phyloP scores from a whole-genome alignment of 1,140 invertebrate species.

The Eubasilissa regina region DNA sequence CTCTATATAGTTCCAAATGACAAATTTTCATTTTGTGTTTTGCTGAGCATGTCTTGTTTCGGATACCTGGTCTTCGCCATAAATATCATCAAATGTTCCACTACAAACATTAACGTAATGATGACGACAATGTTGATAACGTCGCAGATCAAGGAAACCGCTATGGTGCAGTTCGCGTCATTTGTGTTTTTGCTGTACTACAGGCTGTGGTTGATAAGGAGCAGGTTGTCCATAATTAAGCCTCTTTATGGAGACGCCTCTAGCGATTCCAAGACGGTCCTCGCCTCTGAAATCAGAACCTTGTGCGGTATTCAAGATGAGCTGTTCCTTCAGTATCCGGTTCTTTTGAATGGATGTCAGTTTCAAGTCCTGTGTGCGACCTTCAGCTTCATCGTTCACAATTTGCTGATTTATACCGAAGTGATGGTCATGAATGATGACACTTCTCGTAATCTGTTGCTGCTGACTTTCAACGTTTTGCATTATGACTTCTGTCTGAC shows the following conservation, averaged over 20 bases:
- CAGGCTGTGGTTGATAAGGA: conserved; percentile 3
- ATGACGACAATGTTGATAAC: neutral
- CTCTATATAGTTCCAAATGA: neutral
- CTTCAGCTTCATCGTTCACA: neutral
- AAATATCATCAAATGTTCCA: neutral
- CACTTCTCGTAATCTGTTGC: no score
- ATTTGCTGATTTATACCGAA: neutral
- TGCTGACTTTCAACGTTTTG: neutral
- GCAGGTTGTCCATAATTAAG: neutral
- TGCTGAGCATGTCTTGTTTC: neutral
- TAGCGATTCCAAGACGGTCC: neutral
- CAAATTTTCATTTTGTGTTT: neutral
- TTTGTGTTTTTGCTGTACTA: neutral
- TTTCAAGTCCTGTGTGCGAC: neutral
- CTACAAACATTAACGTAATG: neutral
- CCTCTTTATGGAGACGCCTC: neutral
- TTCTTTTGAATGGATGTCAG: neutral
- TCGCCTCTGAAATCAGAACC: neutral
- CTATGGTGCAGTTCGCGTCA: neutral
- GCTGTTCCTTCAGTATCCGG: neutral
- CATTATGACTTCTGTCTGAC: neutral
- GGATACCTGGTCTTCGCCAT: neutral
- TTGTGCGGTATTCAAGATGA: neutral
- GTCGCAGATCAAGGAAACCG: neutral
- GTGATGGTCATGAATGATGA: no score